Base-by-base conservation (phyloP, 2,113 vertebrate genomes). In the Lagenorhynchus albirostris region DNA sequence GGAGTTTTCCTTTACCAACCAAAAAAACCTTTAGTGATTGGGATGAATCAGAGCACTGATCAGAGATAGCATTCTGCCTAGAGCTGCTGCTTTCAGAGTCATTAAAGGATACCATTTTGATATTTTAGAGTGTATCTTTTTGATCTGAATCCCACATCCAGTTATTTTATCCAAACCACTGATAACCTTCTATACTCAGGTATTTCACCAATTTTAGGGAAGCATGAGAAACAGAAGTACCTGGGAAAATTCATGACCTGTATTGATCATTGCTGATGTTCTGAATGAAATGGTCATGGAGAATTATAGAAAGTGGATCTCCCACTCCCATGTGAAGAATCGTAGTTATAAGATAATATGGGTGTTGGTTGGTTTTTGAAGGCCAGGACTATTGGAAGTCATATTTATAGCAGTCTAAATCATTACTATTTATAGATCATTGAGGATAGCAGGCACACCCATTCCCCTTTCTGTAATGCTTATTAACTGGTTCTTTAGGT, bases 311-410 rank as follows among this genome's bases (percentile, higher is more conserved):
- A 96, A 95, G 68, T 84, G 70, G 10, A 41, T 92, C 29, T 91
- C 36, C 31, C 4, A 87, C 5, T 25, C 10, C 10, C 31, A 21
- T 41, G 13, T 94, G 60, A 91, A 80, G n/a, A 95, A 94, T 91
- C 3, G 33, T 58, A 68, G 25, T 81, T 89, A 68, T 50, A 47
- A 82, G 38, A 63, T 80, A 86, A 86, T 68, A 36, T 74, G 23
- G 2, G 8, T 88, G 17, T 95, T 90, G 29, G 53, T 53, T 88
- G 73, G 4, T 47, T 92, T 94, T 89, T 94, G 76, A 95, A 98
- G 60, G n/a, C 73, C 86, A 86, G 38, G 29, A 77, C 41, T 13
- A 13, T 63, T 85, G 62, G 41, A 82, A 94, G 81, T 89, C 33
- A 81, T 87, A 73, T 63, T 92, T 65, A 95, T 26, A 92, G 91